phyloP scores from a whole-genome alignment of 1,140 invertebrate genomes.

The Lepeophtheirus salmonis region DNA sequence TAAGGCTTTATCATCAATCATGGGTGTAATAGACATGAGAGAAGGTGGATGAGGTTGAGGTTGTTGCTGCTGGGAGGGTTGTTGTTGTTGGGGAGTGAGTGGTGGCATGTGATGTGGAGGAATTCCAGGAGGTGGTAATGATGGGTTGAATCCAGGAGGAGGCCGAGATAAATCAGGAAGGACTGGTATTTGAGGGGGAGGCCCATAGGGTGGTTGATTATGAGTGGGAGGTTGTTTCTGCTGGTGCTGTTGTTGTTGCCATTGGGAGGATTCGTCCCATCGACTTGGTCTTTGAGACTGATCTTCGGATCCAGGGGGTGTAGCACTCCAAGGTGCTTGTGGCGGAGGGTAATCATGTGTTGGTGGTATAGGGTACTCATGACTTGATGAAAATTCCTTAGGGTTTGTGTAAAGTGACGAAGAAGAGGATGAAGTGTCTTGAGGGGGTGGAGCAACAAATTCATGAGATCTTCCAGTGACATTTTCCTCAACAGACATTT shows the following conservation, averaged over 20 bases:
- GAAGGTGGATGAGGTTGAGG: slow-evolving; percentile 31
- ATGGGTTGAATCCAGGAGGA: slow-evolving; percentile 48
- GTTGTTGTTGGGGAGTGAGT: slow-evolving; percentile 15
- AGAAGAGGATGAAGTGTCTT: too few relatives aligned
- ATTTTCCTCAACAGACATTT: neutral
- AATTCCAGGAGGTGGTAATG: slow-evolving; percentile 17
- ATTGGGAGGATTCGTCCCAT: neutral
- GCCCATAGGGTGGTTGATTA: neutral
- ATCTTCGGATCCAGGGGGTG: neutral
- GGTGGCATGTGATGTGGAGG: slow-evolving; percentile 25
- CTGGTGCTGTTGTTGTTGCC: neutral
- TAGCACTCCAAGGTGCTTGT: too few relatives aligned
- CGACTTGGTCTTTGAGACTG: neutral
- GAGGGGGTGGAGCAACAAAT: neutral
- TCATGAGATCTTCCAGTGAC: neutral
- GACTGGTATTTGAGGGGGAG: neutral
- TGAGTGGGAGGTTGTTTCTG: neutral
- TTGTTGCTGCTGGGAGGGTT: slow-evolving; percentile 14
- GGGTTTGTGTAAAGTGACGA: too few relatives aligned
- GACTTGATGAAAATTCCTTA: too few relatives aligned
- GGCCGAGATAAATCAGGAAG: slow-evolving; percentile 64
- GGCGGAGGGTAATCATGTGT: slow-evolving; percentile 22
- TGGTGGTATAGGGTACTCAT: too few relatives aligned
- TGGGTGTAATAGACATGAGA: slow-evolving; percentile 30
- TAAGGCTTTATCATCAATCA: slow-evolving; percentile 37